Evolutionary conservation across 37 sponge, comb jelly and placozoan genomes (phyloP), one percentile per base, ranked within the genome.

Genomic region (Mnemiopsis leidyi): DNA sequence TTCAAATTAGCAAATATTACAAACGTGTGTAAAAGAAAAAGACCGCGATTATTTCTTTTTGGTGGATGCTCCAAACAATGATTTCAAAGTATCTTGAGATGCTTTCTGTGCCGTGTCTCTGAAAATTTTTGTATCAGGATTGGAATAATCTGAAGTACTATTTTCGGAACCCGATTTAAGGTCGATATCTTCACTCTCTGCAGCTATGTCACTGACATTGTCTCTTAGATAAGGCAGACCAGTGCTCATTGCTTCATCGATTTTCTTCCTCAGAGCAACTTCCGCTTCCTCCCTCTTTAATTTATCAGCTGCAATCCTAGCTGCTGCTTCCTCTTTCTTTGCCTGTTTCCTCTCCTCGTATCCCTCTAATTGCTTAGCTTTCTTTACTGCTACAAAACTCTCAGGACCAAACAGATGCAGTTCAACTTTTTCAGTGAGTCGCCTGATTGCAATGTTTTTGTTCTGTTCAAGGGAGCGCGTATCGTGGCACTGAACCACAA

Each of bases 391-490:
- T 39, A 85, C 90, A 40, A 29, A 40, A 85, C 90, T 85, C 61
- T 85, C 61, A 7, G 9, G 0, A 3, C 90, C 90, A 85, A 28
- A 85, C 32, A 85, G 61, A 18, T 40, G 36, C 0, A 40, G 28
- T 39, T 85, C 90, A 35, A 85, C 90, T 85, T 85, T 85, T 16
- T 85, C 90, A 39, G 90, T 85, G 0, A 85, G 48, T 25, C 25
- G 23, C 29, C 39, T 37, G 0, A 85, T 38, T 0, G 90, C 90
- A 40, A 85, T 85, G 0, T 7, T n/a, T 3, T 32, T 85, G 61
- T 85, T 85, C 25, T 37, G 33, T 0, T 85, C 90, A 0, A 85
- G 24, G 20, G 24, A 38, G 0, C 90, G 24, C 0, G 90, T 85
- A 21, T 85, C 48, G 35, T 85, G 90, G 39, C 90, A 85, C 9